Base-by-base conservation (phyloP, 2,113 vertebrate species). In the Pelusios castaneus region DNA sequence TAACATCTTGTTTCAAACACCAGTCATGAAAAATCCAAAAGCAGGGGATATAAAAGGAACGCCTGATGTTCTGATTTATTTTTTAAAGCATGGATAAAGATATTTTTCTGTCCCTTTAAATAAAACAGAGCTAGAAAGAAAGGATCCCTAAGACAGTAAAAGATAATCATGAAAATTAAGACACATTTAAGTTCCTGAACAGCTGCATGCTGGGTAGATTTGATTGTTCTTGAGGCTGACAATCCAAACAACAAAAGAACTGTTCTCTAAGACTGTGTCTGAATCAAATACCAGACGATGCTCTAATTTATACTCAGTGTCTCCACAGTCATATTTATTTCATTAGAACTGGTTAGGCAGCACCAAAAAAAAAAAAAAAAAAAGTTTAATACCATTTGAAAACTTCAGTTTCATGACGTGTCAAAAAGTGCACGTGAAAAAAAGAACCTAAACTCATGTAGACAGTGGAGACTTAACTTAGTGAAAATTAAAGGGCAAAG, bases 151-250 rank as follows among this genome's bases (percentile, higher is more conserved):
- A 91, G 58, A 85, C 87, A 88, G 54, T 52, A 90, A 88, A 84
- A 70, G 58, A 34, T 94, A 93, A 95, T 95, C 84, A 97, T 54
- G 45, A 94, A 88, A 96, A 97, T 97, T 96, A 97, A 96, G 89
- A 91, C n/a, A 51, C 49, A 92, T 96, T 94, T 89, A 95, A 92
- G 92, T 56, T 90, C 90, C 84, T 92, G 88, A n/a, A 41, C 76
- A 38, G 49, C 56, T 49, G 43, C 27, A 21, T 79, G 49, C 38
- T 88, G 70, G 41, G 38, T 58, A 4, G 31, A 89, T 95, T 90
- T 58, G 94, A 88, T 97, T 96, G 94, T 80, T 96, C 76, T 96
- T 94, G 82, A 89, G 96, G 88, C 86, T 83, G 90, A 94, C 80
- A 41, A 86, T 55, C 80, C 51, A 58, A 96, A 89, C 87, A 97